A percentile compares a stretch with the other conserved stretches of the same genome.
These are phyloP conservation scores for Circaetus gallicus DNA, from an alignment of 2,113 vertebrate genomes.

Conservation along the genomic window DNA sequence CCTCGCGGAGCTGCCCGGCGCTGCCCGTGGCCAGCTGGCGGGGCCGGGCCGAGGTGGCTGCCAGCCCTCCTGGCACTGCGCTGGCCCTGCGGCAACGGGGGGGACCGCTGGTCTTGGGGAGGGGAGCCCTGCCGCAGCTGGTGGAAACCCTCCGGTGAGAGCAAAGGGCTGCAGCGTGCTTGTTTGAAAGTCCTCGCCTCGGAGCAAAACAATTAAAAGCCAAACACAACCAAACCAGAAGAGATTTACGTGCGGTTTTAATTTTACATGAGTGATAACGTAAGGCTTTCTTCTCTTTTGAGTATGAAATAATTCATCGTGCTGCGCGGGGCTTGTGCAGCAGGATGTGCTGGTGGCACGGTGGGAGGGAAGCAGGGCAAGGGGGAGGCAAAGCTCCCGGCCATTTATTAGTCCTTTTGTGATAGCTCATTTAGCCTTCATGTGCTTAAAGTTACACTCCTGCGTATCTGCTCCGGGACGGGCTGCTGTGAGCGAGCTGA, in stretches of 20 bases:
- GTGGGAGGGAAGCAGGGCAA: background rate
- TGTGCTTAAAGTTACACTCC: rapidly evolving
- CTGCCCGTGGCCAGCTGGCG: background rate
- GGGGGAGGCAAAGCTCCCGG: background rate
- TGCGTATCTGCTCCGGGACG: background rate
- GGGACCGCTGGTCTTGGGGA: background rate
- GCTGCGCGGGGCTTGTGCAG: background rate
- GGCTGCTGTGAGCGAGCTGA: background rate
- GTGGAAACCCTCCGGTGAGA: background rate
- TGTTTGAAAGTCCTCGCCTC: background rate
- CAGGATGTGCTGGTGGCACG: rapidly evolving
- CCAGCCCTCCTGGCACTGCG: background rate
- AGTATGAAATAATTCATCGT: background rate
- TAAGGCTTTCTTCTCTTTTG: background rate
- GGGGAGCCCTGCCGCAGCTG: rapidly evolving
- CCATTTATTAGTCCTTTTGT: background rate
- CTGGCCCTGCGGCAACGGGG: background rate
- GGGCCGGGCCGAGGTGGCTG: background rate
- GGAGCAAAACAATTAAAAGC: background rate
- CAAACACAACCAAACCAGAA: background rate
- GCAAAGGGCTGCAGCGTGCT: background rate
- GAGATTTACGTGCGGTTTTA: background rate
- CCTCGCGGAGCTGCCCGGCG: background rate
- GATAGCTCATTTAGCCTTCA: background rate
- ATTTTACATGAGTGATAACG: background rate